Conservation (phyloP, 2,888 invertebrate species). For the Ctenicera cuprea region DNA sequence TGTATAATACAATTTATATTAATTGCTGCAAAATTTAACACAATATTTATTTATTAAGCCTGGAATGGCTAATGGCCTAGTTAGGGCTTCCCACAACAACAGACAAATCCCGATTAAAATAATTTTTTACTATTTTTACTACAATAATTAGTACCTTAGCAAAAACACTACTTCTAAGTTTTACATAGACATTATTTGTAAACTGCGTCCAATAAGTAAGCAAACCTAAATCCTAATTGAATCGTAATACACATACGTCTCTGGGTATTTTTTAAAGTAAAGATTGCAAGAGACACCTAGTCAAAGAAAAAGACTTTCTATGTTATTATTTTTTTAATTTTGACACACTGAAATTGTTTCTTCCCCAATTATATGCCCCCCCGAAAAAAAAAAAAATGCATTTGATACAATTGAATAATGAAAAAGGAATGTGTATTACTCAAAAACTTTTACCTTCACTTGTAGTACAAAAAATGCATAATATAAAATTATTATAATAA, state of each 20-base stretch:
- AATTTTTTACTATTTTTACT: neutral
- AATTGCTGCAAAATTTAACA: too few relatives aligned
- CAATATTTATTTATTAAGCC: too few relatives aligned
- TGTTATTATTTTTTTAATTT: neutral
- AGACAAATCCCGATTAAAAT: neutral
- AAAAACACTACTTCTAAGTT: slow-evolving; percentile 2
- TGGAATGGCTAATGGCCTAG: too few relatives aligned
- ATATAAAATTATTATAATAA: neutral
- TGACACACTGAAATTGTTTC: neutral
- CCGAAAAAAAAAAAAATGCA: too few relatives aligned
- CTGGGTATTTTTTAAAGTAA: too few relatives aligned
- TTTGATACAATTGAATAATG: neutral
- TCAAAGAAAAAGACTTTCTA: neutral
- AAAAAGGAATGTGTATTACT: slow-evolving; percentile 22
- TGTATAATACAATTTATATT: too few relatives aligned
- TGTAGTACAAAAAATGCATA: neutral
- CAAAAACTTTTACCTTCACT: neutral
- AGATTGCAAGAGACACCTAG: too few relatives aligned
- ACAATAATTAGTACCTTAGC: slow-evolving; percentile 14
- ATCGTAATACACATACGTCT: too few relatives aligned
- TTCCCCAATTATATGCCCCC: neutral
- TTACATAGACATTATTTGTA: neutral
- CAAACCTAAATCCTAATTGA: too few relatives aligned
- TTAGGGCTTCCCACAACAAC: too few relatives aligned
- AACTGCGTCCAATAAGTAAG: neutral